These are phyloP conservation scores for Etheostoma spectabile DNA, from an alignment of 2,113 vertebrate species.

Conservation along the genomic window DNA sequence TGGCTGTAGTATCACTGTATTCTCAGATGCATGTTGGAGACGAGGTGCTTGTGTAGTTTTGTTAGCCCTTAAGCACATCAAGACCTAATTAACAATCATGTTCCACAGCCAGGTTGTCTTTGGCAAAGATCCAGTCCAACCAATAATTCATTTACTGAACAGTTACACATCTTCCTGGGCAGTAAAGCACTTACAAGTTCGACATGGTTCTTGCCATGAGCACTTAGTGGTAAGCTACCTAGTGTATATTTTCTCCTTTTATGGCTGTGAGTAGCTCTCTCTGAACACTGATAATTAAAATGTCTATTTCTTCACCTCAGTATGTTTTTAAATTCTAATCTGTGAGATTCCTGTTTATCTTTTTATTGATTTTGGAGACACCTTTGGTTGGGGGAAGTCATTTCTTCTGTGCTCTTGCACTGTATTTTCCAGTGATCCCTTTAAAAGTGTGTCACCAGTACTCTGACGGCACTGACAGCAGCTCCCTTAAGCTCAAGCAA, in stretches of 20 bases:
- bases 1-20: conserved; percentile 38
- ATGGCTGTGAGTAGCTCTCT: conserved; percentile 64
- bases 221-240: conserved; percentile 68
- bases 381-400: conserved; percentile 12
- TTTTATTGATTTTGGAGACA: conserved; percentile 52
- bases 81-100: conserved; percentile 78
- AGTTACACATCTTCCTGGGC: conserved; percentile 70
- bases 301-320: conserved; percentile 46
- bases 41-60: conserved; percentile 73
- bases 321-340: conserved; percentile 58
- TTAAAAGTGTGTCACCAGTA: conserved; percentile 22
- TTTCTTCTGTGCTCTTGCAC: conserved; percentile 21
- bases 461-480: conserved; percentile 28
- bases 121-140: conserved; percentile 70
- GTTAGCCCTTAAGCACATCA: conserved; percentile 78
- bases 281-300: conserved; percentile 63
- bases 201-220: conserved; percentile 65
- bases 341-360: conserved; percentile 50
- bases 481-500: conserved; percentile 43
- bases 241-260: conserved; percentile 70
- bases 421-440: conserved; percentile 42
- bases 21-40: conserved; percentile 67
- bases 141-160: conserved; percentile 76
- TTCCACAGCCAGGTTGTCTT: conserved; percentile 77
- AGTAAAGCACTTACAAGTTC: conserved; percentile 74